Evolutionary conservation across 2,797 vertebrate species (phyloP), one percentile per base, ranked within the genome.

Genomic region (Oreonectes daqikongensis): DNA sequence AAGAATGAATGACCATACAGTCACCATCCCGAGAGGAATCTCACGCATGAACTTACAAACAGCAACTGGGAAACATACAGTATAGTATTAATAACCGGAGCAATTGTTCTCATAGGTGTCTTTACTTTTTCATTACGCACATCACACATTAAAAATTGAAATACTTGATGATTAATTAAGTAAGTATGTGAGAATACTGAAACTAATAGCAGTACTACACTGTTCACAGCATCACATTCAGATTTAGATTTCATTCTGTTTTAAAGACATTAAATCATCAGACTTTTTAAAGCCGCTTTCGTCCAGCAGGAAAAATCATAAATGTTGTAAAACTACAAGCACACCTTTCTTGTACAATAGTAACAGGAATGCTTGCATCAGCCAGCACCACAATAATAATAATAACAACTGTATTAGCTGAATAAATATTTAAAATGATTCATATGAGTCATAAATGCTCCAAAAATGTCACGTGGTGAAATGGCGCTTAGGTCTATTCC

Each of bases 1-100:
- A 10, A 40, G 38, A 40, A 40, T 30, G 26, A 73, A 30, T 73
- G 28, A 73, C 57, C 52, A 64, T 73, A 64, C 70, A 67, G 20
- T 73, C 69, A 69, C 57, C 57, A 65, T 81, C 64, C 18, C 6
- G 57, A 73, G n/a, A n/a, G n/a, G n/a, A n/a, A n/a, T n/a, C n/a
- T n/a, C n/a, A 59, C 50, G 53, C 52, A 59, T 75, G 65, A 68
- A 67, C 40, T 68, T 48, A 35, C 6, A 7, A 66, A 68, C 65
- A 26, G 42, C 42, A 59, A 26, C 73, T 59, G 74, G 48, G 18
- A 30, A 44, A 38, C 44, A 35, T n/a, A 14, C 46, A 35, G 32
- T n/a, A n/a, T n/a, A n/a, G 32, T 22, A 57, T 11, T 1, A 17
- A 75, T 61, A 60, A 61, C 53, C n/a, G 15, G 42, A 76, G 11